Evolutionary conservation across 2,113 vertebrate species (phyloP), one percentile per base, ranked within the genome.

Genomic region (Platichthys stellatus): DNA sequence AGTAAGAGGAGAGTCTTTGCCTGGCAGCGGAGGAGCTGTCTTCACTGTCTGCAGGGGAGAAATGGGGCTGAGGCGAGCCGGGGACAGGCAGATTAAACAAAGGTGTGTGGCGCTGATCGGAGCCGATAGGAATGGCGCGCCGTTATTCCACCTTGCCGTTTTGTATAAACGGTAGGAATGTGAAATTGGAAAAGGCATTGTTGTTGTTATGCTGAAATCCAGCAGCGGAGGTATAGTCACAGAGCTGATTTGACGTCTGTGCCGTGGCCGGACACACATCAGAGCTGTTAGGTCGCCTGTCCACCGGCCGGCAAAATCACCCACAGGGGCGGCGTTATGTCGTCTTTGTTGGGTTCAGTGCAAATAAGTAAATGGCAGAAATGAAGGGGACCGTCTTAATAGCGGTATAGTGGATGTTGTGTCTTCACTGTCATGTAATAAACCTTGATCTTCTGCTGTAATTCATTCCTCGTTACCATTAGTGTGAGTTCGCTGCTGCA

Each of bases 51-150:
- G 70, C 49, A 56, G n/a, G 58, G 65, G 72, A 20, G 74, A 80
- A 84, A 82, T 81, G 8, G 21, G 31, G 28, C 65, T 63, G 38
- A 73, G 61, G 59, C 66, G 20, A 76, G 64, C 60, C 66, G 71
- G 73, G 38, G 73, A 76, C 54, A 61, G 60, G 65, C 49, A 74
- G 54, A 69, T 84, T 74, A 76, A 72, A 76, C 60, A 68, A 68
- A 82, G 79, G 83, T 82, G 66, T 53, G 79, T 76, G 64, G n/a
- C 62, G 49, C 63, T 80, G 49, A 82, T 82, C 76, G 54, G 72
- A 69, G 18, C 26, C 59, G 54, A 13, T 9, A 57, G 54, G 24
- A 58, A 26, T 26, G 12, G 17, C 26, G 23, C 3, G 12, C 3
- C 54, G 10, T 11, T 24, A 14, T 12, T 24, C n/a, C 20, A 18